Evolutionary conservation across 2,113 vertebrate species (phyloP), one percentile per base, ranked within the genome.

Genomic region (Pimephales promelas): DNA sequence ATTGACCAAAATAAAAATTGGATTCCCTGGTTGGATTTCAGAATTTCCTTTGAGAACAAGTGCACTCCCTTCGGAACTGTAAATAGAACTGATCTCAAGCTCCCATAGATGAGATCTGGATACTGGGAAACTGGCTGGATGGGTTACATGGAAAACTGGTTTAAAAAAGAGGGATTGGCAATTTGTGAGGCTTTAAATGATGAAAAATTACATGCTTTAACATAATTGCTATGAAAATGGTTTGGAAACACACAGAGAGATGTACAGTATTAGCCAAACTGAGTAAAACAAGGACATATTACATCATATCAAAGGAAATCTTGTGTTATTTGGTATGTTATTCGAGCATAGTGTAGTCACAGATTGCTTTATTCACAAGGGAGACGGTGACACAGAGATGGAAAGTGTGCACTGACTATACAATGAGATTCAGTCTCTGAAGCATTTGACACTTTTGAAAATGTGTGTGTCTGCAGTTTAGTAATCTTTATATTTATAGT

Each of bases 271-370:
- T 87, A 82, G 24, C 59, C 47, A 87, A 87, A 79, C 11, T 54
- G 49, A 68, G 45, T 81, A 64, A 62, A 85, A 83, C 66, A 87
- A 74, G 76, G 45, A 28, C 22, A 78, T 75, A 85, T 79, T 85
- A 40, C 56, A 74, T 61, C 74, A 84, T 24, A 59, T 71, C 43
- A 59, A 34, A 40, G 47, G 61, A 87, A 74, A 49, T 84, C 36
- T 68, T 74, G 24, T 83, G 68, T 74, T 10, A 62, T 82, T 79
- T 43, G 79, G 79, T 71, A 49, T 70, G 73, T 66, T 74, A 74
- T 24, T 83, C 79, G 75, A 68, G 80, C 80, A 52, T 64, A 71
- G 77, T 79, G 77, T 66, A 62, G 43, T 72, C 56, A 78, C 75
- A 78, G 59, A 68, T 72, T 59, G 18, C 43, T 54, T 1, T 20